Conservation (phyloP, 2,888 invertebrate genomes). For the Ectemnius cavifrons region DNA sequence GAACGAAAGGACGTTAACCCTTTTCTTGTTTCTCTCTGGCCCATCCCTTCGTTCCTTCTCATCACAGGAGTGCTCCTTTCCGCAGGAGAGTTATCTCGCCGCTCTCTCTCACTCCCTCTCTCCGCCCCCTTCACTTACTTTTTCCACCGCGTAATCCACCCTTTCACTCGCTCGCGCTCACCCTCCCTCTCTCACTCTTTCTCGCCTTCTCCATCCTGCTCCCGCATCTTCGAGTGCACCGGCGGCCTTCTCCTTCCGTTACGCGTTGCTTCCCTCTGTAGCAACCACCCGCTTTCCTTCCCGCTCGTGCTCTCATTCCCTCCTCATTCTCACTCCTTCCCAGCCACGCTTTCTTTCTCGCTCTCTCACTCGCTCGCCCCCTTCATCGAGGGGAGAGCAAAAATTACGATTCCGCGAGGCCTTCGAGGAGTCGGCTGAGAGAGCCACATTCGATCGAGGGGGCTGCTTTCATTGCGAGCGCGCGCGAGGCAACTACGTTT, state of each 20-base stretch:
- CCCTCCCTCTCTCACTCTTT: constrained; percentile 21
- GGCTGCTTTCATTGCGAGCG: constrained; percentile 29
- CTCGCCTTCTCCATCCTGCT: constrained; percentile 25
- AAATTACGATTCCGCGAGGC: constrained; percentile 62
- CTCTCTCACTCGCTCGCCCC: constrained; percentile 37
- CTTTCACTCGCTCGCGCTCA: constrained; percentile 30
- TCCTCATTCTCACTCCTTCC: constrained; percentile 23
- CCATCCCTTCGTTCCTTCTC: constrained; percentile 56
- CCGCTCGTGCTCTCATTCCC: background rate
- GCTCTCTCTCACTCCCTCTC: constrained; percentile 28
- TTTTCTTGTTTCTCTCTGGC: constrained; percentile 63
- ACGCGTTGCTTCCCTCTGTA: too few relatives aligned
- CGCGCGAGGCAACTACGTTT: constrained; percentile 15
- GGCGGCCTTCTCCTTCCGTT: too few relatives aligned
- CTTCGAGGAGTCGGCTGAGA: constrained; percentile 43
- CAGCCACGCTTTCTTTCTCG: constrained; percentile 6
- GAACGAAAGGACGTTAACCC: constrained; percentile 72
- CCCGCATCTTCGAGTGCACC: too few relatives aligned
- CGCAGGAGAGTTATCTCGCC: constrained; percentile 50
- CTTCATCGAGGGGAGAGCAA: constrained; percentile 57
- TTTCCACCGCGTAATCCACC: constrained; percentile 45
- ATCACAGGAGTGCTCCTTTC: constrained; percentile 59
- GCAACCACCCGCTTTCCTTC: constrained; percentile 7
- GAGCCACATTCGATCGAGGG: constrained; percentile 54
- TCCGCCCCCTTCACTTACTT: constrained; percentile 36